Evolutionary conservation across 2,888 invertebrate genomes (phyloP).

Genomic region (Tiliacea aurago): DNA sequence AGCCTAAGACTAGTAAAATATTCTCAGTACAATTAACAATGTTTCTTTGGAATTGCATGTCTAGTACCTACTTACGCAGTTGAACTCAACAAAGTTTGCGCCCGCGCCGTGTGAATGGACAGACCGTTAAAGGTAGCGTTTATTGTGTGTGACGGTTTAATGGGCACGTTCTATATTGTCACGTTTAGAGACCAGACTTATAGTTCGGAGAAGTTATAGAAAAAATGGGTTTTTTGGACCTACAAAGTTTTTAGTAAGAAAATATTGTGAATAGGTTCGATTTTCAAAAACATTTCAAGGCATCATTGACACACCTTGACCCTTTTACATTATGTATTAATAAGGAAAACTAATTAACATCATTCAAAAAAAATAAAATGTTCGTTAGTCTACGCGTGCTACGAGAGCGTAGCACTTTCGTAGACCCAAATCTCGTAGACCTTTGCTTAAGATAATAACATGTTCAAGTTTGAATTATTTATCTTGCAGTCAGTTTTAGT

Average conservation of each 20-base stretch:
- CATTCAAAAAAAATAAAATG: background rate
- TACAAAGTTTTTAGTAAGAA: background rate
- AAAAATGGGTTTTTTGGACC: constrained; percentile 17
- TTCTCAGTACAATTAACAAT: background rate
- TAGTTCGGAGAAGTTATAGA: constrained; percentile 22
- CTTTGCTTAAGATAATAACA: constrained; percentile 14
- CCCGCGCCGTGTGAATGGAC: constrained; percentile 38
- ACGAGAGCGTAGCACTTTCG: constrained; percentile 60
- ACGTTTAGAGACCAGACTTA: constrained; percentile 12
- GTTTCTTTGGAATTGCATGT: constrained; percentile 26
- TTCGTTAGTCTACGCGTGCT: constrained; percentile 39
- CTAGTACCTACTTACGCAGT: constrained; percentile 4
- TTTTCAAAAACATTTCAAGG: background rate
- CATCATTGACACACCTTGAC: background rate
- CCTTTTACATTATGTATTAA: background rate
- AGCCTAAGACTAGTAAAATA: too few relatives aligned
- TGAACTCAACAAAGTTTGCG: constrained; percentile 29
- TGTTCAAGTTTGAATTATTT: constrained; percentile 30
- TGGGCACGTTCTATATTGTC: constrained; percentile 51
- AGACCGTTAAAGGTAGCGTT: constrained; percentile 52
- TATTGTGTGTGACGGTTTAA: constrained; percentile 52
- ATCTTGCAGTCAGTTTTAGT: constrained; percentile 32
- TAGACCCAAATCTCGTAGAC: constrained; percentile 52
- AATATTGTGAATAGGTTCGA: background rate
- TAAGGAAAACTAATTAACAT: background rate